Conservation (phyloP, 1,140 invertebrate genomes). For the Penaeus chinensis region DNA sequence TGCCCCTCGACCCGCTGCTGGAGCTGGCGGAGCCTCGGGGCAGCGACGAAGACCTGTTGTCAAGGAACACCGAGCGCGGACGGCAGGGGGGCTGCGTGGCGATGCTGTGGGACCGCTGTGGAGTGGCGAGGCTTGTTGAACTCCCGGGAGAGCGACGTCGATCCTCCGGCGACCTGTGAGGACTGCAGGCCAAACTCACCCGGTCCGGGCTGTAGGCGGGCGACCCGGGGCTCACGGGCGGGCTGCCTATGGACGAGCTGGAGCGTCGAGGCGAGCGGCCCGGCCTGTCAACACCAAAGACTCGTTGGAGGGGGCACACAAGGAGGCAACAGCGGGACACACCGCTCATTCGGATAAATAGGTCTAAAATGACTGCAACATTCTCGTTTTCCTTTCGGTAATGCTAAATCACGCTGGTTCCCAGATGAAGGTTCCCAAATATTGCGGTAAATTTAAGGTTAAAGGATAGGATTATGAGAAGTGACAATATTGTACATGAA, state of each 20-base stretch:
- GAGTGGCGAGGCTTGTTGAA: not conserved
- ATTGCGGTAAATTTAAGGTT: not conserved
- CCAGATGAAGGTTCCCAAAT: not conserved
- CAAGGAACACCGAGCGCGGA: conserved; percentile 42
- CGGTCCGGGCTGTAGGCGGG: conserved; percentile 35
- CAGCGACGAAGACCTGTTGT: conserved; percentile 48
- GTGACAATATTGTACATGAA: too few species aligned
- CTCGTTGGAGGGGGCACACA: too few species aligned
- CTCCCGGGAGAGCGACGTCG: not conserved
- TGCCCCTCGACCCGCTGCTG: not conserved
- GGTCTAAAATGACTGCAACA: too few species aligned
- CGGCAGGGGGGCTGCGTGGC: conserved; percentile 27
- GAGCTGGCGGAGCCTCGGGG: conserved; percentile 39
- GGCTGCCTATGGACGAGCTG: conserved; percentile 45
- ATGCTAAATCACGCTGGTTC: not conserved
- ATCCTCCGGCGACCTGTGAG: not conserved
- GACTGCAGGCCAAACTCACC: conserved; percentile 7
- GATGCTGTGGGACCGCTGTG: conserved; percentile 30
- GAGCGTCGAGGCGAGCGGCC: conserved; percentile 49
- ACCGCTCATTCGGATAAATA: too few species aligned
- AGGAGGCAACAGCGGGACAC: too few species aligned
- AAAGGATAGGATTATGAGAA: not conserved
- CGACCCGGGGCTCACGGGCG: conserved; percentile 46
- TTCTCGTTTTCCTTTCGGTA: too few species aligned
- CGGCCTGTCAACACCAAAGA: not conserved